Percentiles rank a stretch among this genome's conserved stretches.
These are phyloP conservation scores for Salpingus planirostris DNA, from an alignment of 2,888 invertebrate species.

Conservation along the genomic window DNA sequence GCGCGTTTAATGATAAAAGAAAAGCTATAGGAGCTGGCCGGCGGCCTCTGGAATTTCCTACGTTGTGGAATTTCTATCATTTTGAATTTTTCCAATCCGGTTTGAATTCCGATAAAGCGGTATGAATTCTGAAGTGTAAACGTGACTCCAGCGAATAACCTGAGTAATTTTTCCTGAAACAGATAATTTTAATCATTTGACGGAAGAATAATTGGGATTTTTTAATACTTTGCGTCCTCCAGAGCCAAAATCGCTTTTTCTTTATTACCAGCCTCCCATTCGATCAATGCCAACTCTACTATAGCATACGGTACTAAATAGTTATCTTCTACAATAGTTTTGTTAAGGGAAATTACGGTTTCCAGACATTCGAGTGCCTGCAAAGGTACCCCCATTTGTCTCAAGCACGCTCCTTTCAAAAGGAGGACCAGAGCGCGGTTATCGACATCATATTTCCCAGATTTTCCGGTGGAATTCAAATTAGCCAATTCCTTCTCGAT, in stretches of 20 bases:
- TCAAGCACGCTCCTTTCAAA: conserved; percentile 74
- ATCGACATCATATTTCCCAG: conserved; percentile 52
- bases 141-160: conserved; percentile 83
- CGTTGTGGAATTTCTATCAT: no score
- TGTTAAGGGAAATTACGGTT: conserved; percentile 54
- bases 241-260: conserved; percentile 62
- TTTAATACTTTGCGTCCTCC: conserved; percentile 76
- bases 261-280: conserved; percentile 58
- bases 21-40: no score
- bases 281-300: conserved; percentile 76
- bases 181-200: conserved; percentile 5
- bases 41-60: no score
- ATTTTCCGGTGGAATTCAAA: conserved; percentile 29
- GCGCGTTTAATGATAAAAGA: no score
- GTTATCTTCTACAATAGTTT: conserved; percentile 68
- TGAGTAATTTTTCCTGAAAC: conserved; percentile 76
- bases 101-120: conserved; percentile 50
- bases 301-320: conserved; percentile 80
- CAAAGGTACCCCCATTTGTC: conserved; percentile 66
- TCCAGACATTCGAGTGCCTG: conserved; percentile 69
- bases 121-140: conserved; percentile 82
- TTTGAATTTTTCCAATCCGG: conserved; percentile 22
- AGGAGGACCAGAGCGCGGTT: conserved; percentile 67
- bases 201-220: conserved; percentile 6
- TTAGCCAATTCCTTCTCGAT: conserved; percentile 46